phyloP scores from a whole-genome alignment of 2,888 invertebrate species.

The Opisthograptis luteolata region DNA sequence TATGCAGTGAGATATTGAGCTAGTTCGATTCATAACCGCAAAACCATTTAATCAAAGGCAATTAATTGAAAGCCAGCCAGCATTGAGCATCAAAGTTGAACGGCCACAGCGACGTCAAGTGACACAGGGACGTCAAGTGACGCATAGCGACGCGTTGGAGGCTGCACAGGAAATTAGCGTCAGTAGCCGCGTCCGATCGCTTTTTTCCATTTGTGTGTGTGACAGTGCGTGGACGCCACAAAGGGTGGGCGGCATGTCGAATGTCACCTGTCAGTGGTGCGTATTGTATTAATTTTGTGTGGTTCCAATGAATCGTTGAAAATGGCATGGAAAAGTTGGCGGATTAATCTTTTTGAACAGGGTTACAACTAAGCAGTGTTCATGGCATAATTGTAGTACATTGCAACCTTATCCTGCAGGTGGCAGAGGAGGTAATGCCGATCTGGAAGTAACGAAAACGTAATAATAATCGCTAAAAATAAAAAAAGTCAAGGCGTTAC shows the following conservation, averaged over 20 bases:
- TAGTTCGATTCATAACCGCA: no score
- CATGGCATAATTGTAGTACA: no score
- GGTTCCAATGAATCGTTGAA: neutral
- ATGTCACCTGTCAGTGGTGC: slow-evolving; percentile 19
- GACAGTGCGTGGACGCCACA: slow-evolving; percentile 42
- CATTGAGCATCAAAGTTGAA: neutral
- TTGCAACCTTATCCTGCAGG: no score
- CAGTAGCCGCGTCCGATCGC: slow-evolving; percentile 45
- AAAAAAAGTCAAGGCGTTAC: no score
- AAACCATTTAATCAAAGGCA: neutral
- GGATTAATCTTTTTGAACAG: neutral
- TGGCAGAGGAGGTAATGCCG: no score
- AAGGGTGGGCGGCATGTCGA: slow-evolving; percentile 39
- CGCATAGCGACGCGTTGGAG: slow-evolving; percentile 35
- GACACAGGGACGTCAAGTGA: slow-evolving; percentile 37
- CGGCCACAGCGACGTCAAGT: slow-evolving; percentile 21
- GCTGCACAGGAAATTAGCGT: slow-evolving; percentile 64
- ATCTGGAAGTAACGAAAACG: no score
- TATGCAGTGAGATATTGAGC: no score
- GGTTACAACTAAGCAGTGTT: no score
- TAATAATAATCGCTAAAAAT: no score
- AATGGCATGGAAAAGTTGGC: neutral
- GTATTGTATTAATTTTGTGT: slow-evolving; percentile 34
- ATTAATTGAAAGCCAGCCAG: neutral
- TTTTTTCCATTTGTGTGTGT: slow-evolving; percentile 68